Percentiles rank a stretch among this genome's conserved stretches.
These are phyloP conservation scores for Gadus macrocephalus DNA, from an alignment of 2,113 vertebrate genomes.

Conservation along the genomic window DNA sequence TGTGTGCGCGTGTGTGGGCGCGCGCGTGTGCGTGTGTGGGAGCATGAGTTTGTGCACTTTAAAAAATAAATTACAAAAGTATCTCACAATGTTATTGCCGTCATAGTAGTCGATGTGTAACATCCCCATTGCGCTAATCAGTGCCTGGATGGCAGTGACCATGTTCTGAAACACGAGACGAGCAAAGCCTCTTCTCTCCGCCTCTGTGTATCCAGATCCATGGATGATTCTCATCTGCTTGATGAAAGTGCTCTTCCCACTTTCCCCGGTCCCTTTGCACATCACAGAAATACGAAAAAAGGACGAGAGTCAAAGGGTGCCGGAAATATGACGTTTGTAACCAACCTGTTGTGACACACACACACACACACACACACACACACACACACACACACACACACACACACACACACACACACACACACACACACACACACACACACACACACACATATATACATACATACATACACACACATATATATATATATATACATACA, in stretches of 20 bases:
- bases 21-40: no score
- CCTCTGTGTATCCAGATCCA: conserved; percentile 78
- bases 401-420: no score
- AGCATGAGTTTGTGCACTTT: no score
- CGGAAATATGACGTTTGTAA: conserved; percentile 30
- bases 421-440: no score
- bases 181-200: conserved; percentile 74
- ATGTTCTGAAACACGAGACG: conserved; percentile 82
- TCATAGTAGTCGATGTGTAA: conserved; percentile 72
- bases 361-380: no score
- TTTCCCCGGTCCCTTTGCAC: conserved; percentile 81
- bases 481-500: no score
- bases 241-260: conserved; percentile 85
- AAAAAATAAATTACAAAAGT: neutral
- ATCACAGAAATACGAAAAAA: conserved; percentile 36
- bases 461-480: no score
- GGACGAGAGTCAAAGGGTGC: conserved; percentile 31
- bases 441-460: no score
- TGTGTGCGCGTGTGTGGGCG: no score
- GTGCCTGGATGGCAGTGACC: conserved; percentile 73
- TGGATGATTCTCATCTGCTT: conserved; percentile 78
- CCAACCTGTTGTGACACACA: no score
- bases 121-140: conserved; percentile 76
- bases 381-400: no score
- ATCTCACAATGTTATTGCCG: conserved; percentile 74